phyloP scores from a whole-genome alignment of 2,888 invertebrate species.

The Lucinisca nassula region DNA sequence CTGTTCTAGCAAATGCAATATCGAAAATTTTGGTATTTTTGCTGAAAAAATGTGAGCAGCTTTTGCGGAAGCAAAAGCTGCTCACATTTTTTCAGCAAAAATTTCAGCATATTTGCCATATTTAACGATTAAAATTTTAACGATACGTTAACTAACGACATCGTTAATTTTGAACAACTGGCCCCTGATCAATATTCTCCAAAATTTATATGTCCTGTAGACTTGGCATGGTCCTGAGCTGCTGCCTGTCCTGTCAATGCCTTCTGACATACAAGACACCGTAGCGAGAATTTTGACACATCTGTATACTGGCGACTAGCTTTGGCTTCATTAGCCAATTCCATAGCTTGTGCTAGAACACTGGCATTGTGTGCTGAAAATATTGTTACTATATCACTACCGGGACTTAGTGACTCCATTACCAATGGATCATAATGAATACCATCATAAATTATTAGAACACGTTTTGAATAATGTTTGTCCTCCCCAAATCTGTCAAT shows the following conservation, averaged over 20 bases:
- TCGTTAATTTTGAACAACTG: too few relatives aligned
- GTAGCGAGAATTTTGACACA: conserved; percentile 94
- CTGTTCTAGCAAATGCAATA: too few relatives aligned
- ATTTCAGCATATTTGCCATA: too few relatives aligned
- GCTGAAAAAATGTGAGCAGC: too few relatives aligned
- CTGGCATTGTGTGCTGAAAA: conserved; percentile 93
- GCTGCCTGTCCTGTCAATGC: conserved; percentile 94
- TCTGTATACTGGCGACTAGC: conserved; percentile 97
- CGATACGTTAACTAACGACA: too few relatives aligned
- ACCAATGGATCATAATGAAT: conserved; percentile 98
- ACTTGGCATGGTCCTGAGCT: conserved; percentile 95
- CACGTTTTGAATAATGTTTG: conserved; percentile 94
- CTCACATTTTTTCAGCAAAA: too few relatives aligned
- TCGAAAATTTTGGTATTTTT: too few relatives aligned
- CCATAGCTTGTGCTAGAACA: conserved; percentile 94
- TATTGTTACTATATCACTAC: conserved; percentile 91
- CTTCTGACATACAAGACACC: conserved; percentile 94
- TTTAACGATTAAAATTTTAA: too few relatives aligned
- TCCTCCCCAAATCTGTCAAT: conserved; percentile 98
- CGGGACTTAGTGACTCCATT: conserved; percentile 91
- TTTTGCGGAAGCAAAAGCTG: too few relatives aligned
- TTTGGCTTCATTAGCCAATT: conserved; percentile 95
- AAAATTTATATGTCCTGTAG: conserved; percentile 92
- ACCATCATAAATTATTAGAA: conserved; percentile 97
- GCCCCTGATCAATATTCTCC: conserved; percentile 88